Conservation (phyloP, 2,113 vertebrate genomes). For the Cygnus atratus region DNA sequence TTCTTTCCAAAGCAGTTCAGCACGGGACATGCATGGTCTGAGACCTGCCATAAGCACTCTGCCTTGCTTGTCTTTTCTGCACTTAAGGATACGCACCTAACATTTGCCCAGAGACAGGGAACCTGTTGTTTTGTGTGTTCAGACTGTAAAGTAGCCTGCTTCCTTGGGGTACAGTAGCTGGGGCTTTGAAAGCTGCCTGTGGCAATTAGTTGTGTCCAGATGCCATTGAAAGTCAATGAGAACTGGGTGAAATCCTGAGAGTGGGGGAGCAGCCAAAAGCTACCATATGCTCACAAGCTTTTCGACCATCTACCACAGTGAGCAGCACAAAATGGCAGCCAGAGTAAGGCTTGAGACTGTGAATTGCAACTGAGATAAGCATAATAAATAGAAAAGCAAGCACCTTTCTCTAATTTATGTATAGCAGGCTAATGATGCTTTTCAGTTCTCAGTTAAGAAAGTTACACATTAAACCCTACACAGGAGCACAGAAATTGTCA, state of each 20-base stretch:
- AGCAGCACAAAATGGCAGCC: slow-evolving; percentile 24
- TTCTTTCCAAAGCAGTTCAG: background rate
- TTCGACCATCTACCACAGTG: background rate
- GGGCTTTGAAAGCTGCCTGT: background rate
- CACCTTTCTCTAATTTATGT: background rate
- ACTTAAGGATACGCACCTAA: background rate
- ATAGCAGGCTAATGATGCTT: background rate
- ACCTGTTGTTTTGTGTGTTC: background rate
- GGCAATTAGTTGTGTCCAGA: slow-evolving; percentile 29
- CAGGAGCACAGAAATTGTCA: background rate
- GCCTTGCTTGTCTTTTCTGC: background rate
- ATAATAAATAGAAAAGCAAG: slow-evolving; percentile 6
- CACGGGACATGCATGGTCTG: background rate
- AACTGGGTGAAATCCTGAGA: slow-evolving; percentile 32
- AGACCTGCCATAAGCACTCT: background rate
- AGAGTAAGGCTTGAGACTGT: background rate
- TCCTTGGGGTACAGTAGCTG: background rate
- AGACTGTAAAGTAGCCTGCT: background rate
- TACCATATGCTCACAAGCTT: slow-evolving; percentile 35
- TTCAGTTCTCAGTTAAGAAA: background rate
- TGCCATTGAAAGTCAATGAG: slow-evolving; percentile 41
- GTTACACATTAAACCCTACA: background rate
- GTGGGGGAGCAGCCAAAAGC: slow-evolving; percentile 36
- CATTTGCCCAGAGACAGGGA: background rate
- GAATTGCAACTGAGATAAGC: background rate